Evolutionary conservation across 2,888 invertebrate genomes (phyloP).

Genomic region (Tetramorium bicarinatum): DNA sequence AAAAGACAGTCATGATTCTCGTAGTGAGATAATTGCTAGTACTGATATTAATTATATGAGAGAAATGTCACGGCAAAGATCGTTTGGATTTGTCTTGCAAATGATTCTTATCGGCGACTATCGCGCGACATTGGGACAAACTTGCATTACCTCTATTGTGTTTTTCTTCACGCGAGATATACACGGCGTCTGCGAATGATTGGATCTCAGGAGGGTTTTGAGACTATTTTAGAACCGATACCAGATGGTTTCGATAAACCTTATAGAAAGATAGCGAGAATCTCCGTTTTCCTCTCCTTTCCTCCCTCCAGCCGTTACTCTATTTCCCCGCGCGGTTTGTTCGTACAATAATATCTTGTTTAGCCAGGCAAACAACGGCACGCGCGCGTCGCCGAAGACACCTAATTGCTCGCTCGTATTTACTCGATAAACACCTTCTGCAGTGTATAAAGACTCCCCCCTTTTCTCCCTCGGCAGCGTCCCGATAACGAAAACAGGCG

Average conservation of each 20-base stretch:
- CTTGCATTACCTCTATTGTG: background rate
- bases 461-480: background rate
- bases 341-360: conserved; percentile 82
- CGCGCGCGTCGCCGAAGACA: conserved; percentile 75
- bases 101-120: conserved; percentile 30
- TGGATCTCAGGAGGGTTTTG: background rate
- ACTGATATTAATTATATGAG: background rate
- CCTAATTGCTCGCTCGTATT: conserved; percentile 78
- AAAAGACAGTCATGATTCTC: background rate
- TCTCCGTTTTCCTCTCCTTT: background rate
- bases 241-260: background rate
- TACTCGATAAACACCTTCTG: conserved; percentile 74
- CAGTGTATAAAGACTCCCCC: conserved; percentile 52
- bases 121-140: background rate
- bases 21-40: background rate
- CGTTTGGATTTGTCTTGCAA: conserved; percentile 25
- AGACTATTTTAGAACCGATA: background rate
- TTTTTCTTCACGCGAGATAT: background rate
- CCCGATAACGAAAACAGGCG: conserved; percentile 42
- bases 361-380: conserved; percentile 84
- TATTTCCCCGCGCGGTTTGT: conserved; percentile 40
- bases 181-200: conserved; percentile 4
- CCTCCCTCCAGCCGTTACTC: background rate
- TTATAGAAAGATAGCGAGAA: background rate
- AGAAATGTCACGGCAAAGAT: background rate